Base-by-base conservation (phyloP, 1,140 invertebrate species). In the Aplysia californica region DNA sequence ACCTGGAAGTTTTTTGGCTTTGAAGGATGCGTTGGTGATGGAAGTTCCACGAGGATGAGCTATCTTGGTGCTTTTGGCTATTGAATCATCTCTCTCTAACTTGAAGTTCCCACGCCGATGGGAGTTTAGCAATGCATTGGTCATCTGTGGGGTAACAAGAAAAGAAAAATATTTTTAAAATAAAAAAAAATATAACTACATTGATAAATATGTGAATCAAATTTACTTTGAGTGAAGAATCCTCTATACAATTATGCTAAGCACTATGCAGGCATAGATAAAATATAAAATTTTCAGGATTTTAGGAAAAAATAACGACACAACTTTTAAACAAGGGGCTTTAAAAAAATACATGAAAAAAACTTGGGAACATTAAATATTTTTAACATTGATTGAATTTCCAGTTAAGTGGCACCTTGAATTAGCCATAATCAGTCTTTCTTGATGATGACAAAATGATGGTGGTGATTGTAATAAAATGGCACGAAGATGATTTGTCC, bases 1-100 rank as follows among this genome's bases (percentile, higher is more conserved):
- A 89, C 90, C 96, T 92, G 97, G 97, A 77, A 98, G 92, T 91
- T 98, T 98, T 91, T 96, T 97, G 65, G 96, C 96, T 78, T 96
- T 93, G 90, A 98, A 98, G 82, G 96, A 98, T 80, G 97, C 97
- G 91, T 98, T 98, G 58, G 96, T 98, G 76, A 98, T 87, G 55
- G 87, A 23, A 23, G 55, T 10, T 29, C 58, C 58, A 26, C 33
- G 5, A 26, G 39, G 20, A 35, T 56, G 26, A 23, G 29, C 35
- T 10, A 55, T 70, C 23, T 39, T 70, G 2, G 33, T 41, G 31
- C 44, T 23, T 33, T 3, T 21, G 1, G 58, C 10, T 21, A 2
- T 70, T 41, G 36, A 41, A 20, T 35, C 68, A 41, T 38, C 23
- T 41, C 29, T n/a, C 18, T 70, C 68, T 35, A 70, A 70, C 20